These are phyloP conservation scores for Adelges cooleyi DNA, from an alignment of 1,140 invertebrate species.

Conservation along the genomic window DNA sequence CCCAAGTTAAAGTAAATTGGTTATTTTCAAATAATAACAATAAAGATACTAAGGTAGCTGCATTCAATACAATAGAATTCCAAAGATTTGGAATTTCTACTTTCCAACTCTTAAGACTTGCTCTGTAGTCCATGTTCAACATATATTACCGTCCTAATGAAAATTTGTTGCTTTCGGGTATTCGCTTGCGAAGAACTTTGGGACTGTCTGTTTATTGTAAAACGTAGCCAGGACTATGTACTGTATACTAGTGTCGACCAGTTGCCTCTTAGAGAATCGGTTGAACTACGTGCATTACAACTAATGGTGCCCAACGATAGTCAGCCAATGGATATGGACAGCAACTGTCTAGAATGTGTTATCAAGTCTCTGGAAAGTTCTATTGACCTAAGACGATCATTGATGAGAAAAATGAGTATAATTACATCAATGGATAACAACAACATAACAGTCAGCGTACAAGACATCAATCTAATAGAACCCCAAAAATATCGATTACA, in stretches of 20 bases:
- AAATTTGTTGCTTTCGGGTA: slow-evolving; percentile 1
- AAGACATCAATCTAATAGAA: neutral
- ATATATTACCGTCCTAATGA: no score
- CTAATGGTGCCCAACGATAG: neutral
- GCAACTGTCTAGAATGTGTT: neutral
- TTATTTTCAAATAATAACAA: no score
- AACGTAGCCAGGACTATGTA: neutral
- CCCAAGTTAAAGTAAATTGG: no score
- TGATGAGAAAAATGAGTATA: neutral
- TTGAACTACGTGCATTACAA: neutral
- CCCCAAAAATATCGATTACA: slow-evolving; percentile 1
- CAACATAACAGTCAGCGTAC: neutral
- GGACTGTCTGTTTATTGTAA: slow-evolving; percentile 5
- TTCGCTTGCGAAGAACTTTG: slow-evolving; percentile 1
- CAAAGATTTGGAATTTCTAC: no score
- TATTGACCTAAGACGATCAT: neutral
- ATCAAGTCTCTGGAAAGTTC: neutral
- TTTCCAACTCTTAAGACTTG: no score
- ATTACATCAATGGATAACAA: neutral
- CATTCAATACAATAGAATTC: no score
- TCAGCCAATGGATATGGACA: neutral
- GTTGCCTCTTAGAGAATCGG: neutral
- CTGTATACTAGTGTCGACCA: neutral
- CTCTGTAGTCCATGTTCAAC: no score
- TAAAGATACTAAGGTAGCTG: no score